Evolutionary conservation across 2,113 vertebrate species (phyloP), one percentile per base, ranked within the genome.

Genomic region (Lichenostomus cassidix): DNA sequence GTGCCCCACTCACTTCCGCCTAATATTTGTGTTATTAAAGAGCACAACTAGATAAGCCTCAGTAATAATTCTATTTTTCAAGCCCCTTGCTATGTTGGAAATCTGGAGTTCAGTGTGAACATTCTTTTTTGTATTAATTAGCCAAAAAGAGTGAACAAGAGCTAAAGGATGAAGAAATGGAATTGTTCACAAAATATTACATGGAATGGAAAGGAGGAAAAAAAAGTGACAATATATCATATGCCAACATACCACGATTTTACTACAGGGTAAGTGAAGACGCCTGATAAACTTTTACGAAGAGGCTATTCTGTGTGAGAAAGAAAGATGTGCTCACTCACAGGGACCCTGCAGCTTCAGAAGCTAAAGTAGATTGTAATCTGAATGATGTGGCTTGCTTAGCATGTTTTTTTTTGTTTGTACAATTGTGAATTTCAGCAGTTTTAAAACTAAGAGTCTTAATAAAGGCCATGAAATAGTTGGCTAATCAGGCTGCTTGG

Each of bases 101-200:
- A 10, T 53, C 16, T 62, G 15, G 19, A 63, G 23, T 53, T 41
- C 27, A n/a, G 4, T 3, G 4, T 3, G 3, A 67, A 46, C 33
- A 16, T 77, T 87, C 12, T 96, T 42, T 78, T 86, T 56, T 96
- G 37, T 96, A 25, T 95, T 89, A 82, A 60, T n/a, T 96, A 99
- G 99, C 74, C 87, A 98, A 95, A 98, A 97, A 93, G 98, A 98
- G 90, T 22, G 98, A 99, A 22, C 98, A 99, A 79, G 98, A 99
- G 92, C 98, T 98, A 70, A 99, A 99, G 96, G 98, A 98, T 83
- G 99, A 99, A 94, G 99, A 99, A 96, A 99, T 98, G 14, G 97
- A 98, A 33, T 97, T 99, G 90, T 99, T 99, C 94, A 98, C 98
- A 33, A 99, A 99, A 65, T 99, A 98, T 47, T 99, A 99, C 88